Evolutionary conservation across 2,888 invertebrate species (phyloP).

Genomic region (Ypsolopha scabrella): DNA sequence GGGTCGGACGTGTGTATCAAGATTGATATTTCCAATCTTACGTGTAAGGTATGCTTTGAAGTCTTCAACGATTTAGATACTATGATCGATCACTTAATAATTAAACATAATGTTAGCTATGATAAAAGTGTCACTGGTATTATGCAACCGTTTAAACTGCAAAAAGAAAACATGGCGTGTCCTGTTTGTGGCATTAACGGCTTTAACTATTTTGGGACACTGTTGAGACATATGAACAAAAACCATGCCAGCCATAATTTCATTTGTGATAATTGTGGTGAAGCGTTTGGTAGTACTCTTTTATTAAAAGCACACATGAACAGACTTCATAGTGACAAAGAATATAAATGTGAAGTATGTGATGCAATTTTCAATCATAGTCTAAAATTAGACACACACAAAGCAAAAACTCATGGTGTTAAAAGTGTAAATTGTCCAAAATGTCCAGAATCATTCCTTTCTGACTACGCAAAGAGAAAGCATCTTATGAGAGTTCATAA

Average conservation of each 20-base stretch:
- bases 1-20: constrained; percentile 18
- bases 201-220: constrained; percentile 18
- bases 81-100: constrained; percentile 19
- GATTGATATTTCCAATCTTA: constrained; percentile 20
- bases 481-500: constrained; percentile 25
- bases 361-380: constrained; percentile 18
- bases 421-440: constrained; percentile 21
- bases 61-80: constrained; percentile 13
- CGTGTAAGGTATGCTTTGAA: constrained; percentile 22
- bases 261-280: constrained; percentile 23
- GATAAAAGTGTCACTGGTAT: constrained; percentile 16
- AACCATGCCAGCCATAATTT: constrained; percentile 19
- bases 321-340: constrained; percentile 15
- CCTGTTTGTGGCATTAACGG: constrained; percentile 12
- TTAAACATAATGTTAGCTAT: constrained; percentile 18
- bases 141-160: constrained; percentile 20
- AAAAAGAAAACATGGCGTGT: constrained; percentile 20
- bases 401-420: constrained; percentile 23
- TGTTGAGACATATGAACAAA: constrained; percentile 23
- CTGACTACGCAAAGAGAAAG: constrained; percentile 22
- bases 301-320: constrained; percentile 20
- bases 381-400: constrained; percentile 19
- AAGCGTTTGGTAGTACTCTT: constrained; percentile 18
- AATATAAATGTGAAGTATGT: constrained; percentile 23
- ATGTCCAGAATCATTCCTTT: constrained; percentile 24